Percentiles rank a stretch among this genome's conserved stretches.
Evolutionary conservation across 2,888 invertebrate genomes (phyloP).

Genomic region (Cylindroiulus punctatus): DNA sequence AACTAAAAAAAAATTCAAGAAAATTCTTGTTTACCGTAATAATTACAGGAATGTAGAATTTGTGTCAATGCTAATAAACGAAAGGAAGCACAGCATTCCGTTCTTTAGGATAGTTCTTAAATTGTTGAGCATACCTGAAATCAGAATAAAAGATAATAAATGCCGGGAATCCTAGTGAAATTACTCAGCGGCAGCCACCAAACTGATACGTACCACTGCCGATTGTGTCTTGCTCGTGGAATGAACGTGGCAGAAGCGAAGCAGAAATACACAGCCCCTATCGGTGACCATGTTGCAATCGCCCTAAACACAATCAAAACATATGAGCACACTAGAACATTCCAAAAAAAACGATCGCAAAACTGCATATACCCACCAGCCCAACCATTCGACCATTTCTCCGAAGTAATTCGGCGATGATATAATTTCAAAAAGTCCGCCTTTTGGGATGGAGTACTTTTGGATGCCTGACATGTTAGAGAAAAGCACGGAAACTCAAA

Average conservation of each 20-base stretch:
- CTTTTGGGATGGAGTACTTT: constrained; percentile 37
- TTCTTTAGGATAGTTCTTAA: too few species aligned
- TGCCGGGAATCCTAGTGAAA: too few species aligned
- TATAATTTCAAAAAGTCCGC: constrained; percentile 4
- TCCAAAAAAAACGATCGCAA: not conserved
- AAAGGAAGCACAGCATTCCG: too few species aligned
- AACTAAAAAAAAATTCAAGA: too few species aligned
- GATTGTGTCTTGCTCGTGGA: constrained; percentile 49
- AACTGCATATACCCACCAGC: constrained; percentile 13
- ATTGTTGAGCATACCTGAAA: too few species aligned
- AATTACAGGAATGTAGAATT: too few species aligned
- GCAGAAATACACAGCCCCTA: constrained; percentile 19
- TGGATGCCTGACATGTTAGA: not conserved
- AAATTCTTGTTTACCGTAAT: too few species aligned
- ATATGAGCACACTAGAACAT: too few species aligned
- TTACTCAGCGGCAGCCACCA: too few species aligned
- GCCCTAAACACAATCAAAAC: constrained; percentile 47
- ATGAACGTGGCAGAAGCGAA: constrained; percentile 47
- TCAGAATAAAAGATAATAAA: too few species aligned
- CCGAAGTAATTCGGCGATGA: constrained; percentile 51
- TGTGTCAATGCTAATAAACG: too few species aligned
- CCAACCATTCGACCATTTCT: constrained; percentile 52
- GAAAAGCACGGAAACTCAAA: not conserved
- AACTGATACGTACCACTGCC: constrained; percentile 36
- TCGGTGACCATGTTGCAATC: constrained; percentile 48